Evolutionary conservation across 2,888 invertebrate genomes (phyloP).

Genomic region (Axea sp.): DNA sequence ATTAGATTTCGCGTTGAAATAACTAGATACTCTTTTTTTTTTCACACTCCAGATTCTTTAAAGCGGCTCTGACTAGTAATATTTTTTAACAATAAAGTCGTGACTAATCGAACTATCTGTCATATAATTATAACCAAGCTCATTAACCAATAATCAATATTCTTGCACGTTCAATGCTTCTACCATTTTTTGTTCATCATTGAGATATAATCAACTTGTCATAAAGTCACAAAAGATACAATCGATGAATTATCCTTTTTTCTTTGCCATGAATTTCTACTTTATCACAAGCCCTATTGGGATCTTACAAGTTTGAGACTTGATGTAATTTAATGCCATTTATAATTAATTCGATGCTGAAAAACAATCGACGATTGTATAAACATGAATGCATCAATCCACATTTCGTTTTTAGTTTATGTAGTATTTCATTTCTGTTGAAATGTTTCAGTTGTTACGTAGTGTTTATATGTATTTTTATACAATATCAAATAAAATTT

Average conservation of each 20-base stretch:
- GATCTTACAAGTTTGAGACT: too few relatives aligned
- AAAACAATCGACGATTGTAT: constrained; percentile 35
- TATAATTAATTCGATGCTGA: too few relatives aligned
- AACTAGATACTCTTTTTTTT: neutral
- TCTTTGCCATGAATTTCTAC: neutral
- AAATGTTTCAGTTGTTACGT: too few relatives aligned
- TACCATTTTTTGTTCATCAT: constrained; percentile 43
- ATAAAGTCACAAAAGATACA: neutral
- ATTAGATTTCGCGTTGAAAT: constrained; percentile 1
- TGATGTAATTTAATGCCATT: too few relatives aligned
- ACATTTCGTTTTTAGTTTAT: constrained; percentile 4
- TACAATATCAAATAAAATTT: too few relatives aligned
- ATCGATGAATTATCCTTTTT: constrained; percentile 5
- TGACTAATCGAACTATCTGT: constrained; percentile 27
- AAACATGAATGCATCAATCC: neutral
- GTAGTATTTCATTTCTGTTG: neutral
- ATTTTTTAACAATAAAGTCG: constrained; percentile 30
- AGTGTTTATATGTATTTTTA: too few relatives aligned
- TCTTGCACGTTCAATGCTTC: constrained; percentile 11
- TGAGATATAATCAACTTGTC: constrained; percentile 34
- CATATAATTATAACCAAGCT: constrained; percentile 35
- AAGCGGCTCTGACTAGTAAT: constrained; percentile 1
- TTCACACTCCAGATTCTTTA: neutral
- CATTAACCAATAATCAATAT: constrained; percentile 48
- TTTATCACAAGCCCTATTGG: too few relatives aligned